These are phyloP conservation scores for Pagetopsis macropterus DNA, from an alignment of 2,797 vertebrate genomes.

Conservation along the genomic window DNA sequence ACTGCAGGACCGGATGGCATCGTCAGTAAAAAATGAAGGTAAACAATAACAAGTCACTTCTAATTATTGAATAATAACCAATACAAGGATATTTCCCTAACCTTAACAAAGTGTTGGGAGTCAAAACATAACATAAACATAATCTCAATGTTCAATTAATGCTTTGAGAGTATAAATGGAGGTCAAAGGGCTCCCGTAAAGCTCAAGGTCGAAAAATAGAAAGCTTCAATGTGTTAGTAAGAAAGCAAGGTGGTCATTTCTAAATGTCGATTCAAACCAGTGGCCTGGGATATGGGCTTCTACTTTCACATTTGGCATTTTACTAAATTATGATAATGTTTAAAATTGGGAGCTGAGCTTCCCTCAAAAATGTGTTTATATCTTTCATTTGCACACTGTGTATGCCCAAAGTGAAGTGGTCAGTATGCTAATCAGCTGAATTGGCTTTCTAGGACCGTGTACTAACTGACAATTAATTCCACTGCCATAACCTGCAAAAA, in stretches of 20 bases:
- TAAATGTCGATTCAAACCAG: neutral
- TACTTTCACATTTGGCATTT: neutral
- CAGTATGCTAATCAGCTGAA: constrained; percentile 18
- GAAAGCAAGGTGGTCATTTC: neutral
- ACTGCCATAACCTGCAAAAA: constrained; percentile 31
- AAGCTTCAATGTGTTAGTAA: neutral
- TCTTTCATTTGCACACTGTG: constrained; percentile 9
- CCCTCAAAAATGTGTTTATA: neutral
- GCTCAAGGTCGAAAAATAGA: no score
- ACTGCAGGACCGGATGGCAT: no score
- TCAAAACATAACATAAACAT: no score
- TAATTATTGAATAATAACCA: no score
- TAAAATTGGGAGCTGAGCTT: neutral
- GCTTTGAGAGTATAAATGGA: no score
- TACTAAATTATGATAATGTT: neutral
- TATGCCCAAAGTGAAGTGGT: neutral
- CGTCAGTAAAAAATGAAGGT: no score
- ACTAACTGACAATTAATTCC: constrained; percentile 49
- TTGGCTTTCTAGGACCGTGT: constrained; percentile 16
- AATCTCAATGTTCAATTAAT: no score
- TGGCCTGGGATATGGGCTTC: neutral
- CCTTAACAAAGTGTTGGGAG: no score
- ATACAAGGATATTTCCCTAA: no score
- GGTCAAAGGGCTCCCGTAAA: no score
- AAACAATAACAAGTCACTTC: no score